Evolutionary conservation across 1,140 invertebrate species (phyloP), one percentile per base, ranked within the genome.

Genomic region (Oryctes rhinoceros): DNA sequence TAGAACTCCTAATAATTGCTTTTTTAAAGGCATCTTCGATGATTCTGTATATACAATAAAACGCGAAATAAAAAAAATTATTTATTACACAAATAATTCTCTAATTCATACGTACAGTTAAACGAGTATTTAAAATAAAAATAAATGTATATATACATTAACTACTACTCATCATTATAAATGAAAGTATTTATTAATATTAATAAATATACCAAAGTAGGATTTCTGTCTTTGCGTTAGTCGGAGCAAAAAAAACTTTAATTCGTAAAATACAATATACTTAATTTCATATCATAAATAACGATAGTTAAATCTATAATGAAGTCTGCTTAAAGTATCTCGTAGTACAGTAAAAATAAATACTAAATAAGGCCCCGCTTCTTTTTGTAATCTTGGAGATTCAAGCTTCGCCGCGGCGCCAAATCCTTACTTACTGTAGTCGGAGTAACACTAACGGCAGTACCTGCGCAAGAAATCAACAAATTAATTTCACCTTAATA

Each of bases 381-480:
- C 89, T 98, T 98, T 90, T 99, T 99, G 88, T 98, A 99, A 86
- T 98, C 97, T 88, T 98, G 96, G 76, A 99, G 89, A 87, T 99
- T 98, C n/a, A 99, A 88, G 0, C 96, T 97, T 81, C 97, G 88
- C 81, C 93, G 93, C 4, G 97, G 96, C 3, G 94, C 95, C 83
- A 96, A 95, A 86, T 94, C 94, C 59, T 93, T 91, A 84, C 91
- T 92, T 10, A 89, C 91, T 78, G 94, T 92, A 86, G 96, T 95
- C 39, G 95, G 94, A 79, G 94, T 91, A 11, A 94, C 90, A 83
- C 91, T 93, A 10, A 94, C 91, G 47, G 92, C 90, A 84, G 93
- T 92, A 82, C 90, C 94, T 94, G 84, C 49, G 3, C 13, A 53
- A 53, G 0, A 20, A 91, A 90, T 82, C 7, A 74, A 74, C 1